Evolutionary conservation across 1,140 invertebrate species (phyloP).

Genomic region (Polypedilum pembai): DNA sequence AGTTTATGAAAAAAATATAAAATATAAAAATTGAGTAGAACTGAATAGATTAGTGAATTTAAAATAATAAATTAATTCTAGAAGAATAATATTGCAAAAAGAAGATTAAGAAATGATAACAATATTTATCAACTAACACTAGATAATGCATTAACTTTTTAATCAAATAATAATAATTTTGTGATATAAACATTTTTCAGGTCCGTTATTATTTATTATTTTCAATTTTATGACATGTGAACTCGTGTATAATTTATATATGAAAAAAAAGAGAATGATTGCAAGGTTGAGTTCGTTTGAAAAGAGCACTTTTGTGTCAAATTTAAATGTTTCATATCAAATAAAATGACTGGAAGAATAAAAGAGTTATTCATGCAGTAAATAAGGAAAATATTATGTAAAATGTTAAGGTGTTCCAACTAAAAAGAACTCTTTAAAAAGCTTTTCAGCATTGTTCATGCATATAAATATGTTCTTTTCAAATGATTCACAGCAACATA

Average conservation of each 20-base stretch:
- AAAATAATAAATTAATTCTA: background rate
- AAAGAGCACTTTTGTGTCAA: background rate
- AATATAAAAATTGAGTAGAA: background rate
- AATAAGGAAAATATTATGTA: no score
- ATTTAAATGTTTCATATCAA: background rate
- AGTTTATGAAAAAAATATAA: background rate
- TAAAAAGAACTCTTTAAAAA: no score
- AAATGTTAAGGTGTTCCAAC: no score
- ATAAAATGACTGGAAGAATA: background rate
- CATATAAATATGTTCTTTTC: no score
- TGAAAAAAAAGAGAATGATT: background rate
- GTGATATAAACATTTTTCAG: conserved; percentile 18
- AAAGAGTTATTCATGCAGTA: no score
- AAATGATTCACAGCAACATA: no score
- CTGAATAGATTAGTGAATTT: background rate
- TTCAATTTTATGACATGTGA: background rate
- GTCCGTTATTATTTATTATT: background rate
- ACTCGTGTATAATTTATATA: background rate
- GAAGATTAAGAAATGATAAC: no score
- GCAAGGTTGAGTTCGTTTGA: no score
- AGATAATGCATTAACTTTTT: conserved; percentile 13
- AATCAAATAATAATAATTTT: conserved; percentile 8
- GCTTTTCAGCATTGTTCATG: no score
- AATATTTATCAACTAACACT: background rate
- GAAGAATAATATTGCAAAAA: background rate